Conservation (phyloP, 2,888 invertebrate genomes). For the Mechanitis mazaeus region DNA sequence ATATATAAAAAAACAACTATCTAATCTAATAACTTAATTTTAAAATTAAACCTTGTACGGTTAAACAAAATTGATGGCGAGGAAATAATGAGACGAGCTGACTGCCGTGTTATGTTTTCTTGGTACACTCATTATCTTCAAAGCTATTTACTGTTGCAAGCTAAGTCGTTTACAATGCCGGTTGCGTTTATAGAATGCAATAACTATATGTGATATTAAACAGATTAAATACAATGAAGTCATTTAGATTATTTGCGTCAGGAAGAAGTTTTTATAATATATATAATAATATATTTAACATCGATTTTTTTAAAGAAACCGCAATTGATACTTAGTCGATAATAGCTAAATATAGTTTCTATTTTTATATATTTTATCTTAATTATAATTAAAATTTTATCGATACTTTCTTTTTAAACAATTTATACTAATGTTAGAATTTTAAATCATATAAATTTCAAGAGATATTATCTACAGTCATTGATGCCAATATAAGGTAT, state of each 20-base stretch:
- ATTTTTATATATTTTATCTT: no score
- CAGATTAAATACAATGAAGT: background rate
- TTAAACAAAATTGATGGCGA: constrained; percentile 16
- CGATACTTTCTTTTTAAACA: no score
- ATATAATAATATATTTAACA: no score
- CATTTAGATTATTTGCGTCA: background rate
- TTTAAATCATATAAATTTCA: no score
- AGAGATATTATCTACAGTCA: no score
- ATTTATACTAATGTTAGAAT: no score
- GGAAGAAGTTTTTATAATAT: no score
- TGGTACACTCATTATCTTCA: constrained; percentile 28
- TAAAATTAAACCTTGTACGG: constrained; percentile 14
- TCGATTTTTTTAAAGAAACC: no score
- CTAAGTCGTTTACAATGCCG: constrained; percentile 24
- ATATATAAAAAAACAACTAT: background rate
- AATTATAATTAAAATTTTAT: no score
- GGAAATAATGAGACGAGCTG: constrained; percentile 21
- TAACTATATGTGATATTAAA: background rate
- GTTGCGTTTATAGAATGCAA: constrained; percentile 4
- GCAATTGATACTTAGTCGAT: no score
- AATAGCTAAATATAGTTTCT: no score
- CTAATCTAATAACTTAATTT: constrained; percentile 14
- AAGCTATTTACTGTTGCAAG: constrained; percentile 24
- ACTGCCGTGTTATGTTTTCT: constrained; percentile 24
- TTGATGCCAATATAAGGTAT: no score